Percentiles rank a stretch among this genome's conserved stretches.
These are phyloP conservation scores for Pteronura brasiliensis DNA, from an alignment of 2,113 vertebrate genomes.

Conservation along the genomic window DNA sequence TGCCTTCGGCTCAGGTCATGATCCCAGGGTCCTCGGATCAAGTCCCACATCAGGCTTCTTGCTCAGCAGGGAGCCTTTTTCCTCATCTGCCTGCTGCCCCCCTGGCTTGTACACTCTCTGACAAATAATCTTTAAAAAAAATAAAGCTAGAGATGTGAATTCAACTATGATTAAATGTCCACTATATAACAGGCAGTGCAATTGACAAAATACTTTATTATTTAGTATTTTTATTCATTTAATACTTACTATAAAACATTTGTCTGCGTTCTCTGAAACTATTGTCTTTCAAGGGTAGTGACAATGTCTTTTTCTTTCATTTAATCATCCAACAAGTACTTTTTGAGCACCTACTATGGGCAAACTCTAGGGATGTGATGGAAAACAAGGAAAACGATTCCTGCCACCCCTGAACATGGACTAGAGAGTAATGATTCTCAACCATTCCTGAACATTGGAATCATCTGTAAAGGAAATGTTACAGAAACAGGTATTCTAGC, in stretches of 20 bases:
- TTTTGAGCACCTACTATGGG: not conserved
- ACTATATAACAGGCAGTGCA: not conserved
- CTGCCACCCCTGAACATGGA: not conserved
- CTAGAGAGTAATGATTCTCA: not conserved
- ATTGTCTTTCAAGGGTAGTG: not conserved
- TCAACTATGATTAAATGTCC: not conserved
- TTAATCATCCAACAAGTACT: constrained; percentile 11
- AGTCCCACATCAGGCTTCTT: not conserved
- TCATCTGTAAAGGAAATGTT: not conserved
- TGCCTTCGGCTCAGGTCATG: not conserved
- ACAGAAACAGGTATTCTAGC: not conserved
- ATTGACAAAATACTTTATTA: not conserved
- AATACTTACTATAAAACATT: not conserved
- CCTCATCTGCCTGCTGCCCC: too few species aligned
- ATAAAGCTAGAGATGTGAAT: not conserved
- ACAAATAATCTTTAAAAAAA: not conserved
- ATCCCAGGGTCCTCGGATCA: too few species aligned
- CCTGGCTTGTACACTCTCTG: not conserved
- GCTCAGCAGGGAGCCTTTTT: too few species aligned
- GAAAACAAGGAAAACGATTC: not conserved
- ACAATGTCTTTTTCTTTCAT: constrained; percentile 13
- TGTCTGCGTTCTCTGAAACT: not conserved
- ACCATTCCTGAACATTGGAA: not conserved
- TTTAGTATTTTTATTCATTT: not conserved
- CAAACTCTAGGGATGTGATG: not conserved